Evolutionary conservation across 2,797 vertebrate species (phyloP), one percentile per base, ranked within the genome.

Genomic region (Ctenopoma multispine): DNA sequence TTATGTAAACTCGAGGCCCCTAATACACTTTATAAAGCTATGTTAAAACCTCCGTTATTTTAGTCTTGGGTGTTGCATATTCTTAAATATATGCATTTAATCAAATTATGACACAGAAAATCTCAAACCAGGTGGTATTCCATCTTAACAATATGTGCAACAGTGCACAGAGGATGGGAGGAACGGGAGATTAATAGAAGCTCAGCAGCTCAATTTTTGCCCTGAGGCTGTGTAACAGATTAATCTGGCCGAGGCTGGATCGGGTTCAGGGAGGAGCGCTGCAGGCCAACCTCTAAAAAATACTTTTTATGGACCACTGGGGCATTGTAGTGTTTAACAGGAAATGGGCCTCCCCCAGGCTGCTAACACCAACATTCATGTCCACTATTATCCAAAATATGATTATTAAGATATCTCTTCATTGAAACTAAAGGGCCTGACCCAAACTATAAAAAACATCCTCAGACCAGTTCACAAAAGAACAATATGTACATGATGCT

Each of bases 191-290:
- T 34, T 63, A 63, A 63, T 54, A 20, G 9, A 9, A 48, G 27
- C 23, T 48, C 27, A 31, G 48, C 58, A 41, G 68, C 34, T 77
- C 21, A 34, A 15, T 57, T 40, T 69, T 46, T 24, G 27, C 60
- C 36, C 44, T 27, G 36, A 24, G 49, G 44, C 15, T 2, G n/a
- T 31, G 53, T 48, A 41, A 63, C 46, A 74, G 61, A 23, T 66
- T 57, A 41, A 67, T 43, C 51, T 46, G 29, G 18, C 41, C 7
- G 31, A 38, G 34, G 31, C 20, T 58, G 48, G 57, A 49, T 1
- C 17, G 14, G 47, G 41, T 15, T 29, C 8, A 71, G 46, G 21
- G 29, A 15, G 61, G 5, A 34, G 29, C 70, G 27, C 41, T 15
- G 23, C n/a, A 24, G 17, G 31, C 48, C 40, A 53, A 63, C 36